Base-by-base conservation (phyloP, 2,797 vertebrate species). In the Lindbergichthys nudifrons region DNA sequence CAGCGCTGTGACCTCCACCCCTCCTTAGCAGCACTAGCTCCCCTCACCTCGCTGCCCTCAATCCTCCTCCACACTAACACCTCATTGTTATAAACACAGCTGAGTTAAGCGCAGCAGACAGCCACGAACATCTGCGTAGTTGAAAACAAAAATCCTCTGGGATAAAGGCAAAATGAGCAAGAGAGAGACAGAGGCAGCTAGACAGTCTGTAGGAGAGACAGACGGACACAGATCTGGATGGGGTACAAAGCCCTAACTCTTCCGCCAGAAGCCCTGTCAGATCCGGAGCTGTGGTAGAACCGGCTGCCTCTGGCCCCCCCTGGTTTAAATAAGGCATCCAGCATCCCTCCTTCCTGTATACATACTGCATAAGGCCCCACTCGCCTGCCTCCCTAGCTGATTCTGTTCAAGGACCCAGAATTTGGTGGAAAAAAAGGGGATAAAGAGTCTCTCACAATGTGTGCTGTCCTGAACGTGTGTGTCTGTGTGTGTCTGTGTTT, bases 81-180 rank as follows among this genome's bases (percentile, higher is more conserved):
- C 82, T 91, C 90, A 88, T 89, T 88, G 91, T 90, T 90, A 83
- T 92, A 92, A 91, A 93, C 92, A 92, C 92, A 92, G 90, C 92
- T 93, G 90, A 93, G 83, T 80, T 87, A 70, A 58, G 77, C 62
- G 23, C 87, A 75, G 84, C 91, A 82, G 85, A 88, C 76, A 88
- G 83, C 87, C 70, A 65, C 3, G 69, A 89, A 92, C 92, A 94
- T 93, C 92, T 93, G 93, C 72, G 52, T 45, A 16, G 50, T 68
- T 77, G 73, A 88, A 90, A 88, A 88, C 83, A 84, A 87, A 23
- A 90, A 82, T 86, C 90, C 90, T 87, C 70, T 62, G 82, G 90
- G 91, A 89, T 76, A 51, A 62, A 85, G 59, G 73, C 59, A 78
- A 64, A 60, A 62, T 11, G 70, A 83, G 63, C 57, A 41, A 63